Base-by-base conservation (phyloP, 2,888 invertebrate genomes). In the Rugalucina vietnamica region DNA sequence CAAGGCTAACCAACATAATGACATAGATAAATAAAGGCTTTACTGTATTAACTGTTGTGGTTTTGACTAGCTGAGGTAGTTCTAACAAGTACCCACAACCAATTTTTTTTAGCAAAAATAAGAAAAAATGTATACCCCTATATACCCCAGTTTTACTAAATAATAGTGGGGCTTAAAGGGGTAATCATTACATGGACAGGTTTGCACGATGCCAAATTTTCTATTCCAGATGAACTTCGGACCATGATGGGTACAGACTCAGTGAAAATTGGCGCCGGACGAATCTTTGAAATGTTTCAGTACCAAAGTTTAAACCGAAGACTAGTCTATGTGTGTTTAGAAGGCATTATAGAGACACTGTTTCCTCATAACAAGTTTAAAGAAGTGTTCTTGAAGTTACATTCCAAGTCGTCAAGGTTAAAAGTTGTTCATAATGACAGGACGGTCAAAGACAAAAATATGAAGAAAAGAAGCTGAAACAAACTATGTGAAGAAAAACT, bases 201-300 rank as follows among this genome's bases (percentile, higher is more conserved):
- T n/a, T n/a, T n/a, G n/a, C n/a, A n/a, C n/a, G n/a, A n/a, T n/a
- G n/a, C n/a, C n/a, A n/a, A n/a, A n/a, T n/a, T n/a, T n/a, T n/a
- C n/a, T 49, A 1, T 86, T 95, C 32, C 95, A 96, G 98, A 98
- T 95, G 98, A 99, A 94, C 95, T 99, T 83, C 97, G 97, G 91
- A 97, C 97, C 93, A 97, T 99, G 90, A 97, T 98, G 81, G 98
- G 98, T 0, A 97, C 97, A 65, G 98, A 98, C 93, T 97, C 98
- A 1, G 97, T 97, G 2, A 96, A 97, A 32, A 96, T 97, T 90
- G 98, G 98, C 4, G 95, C 98, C 21, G 95, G 97, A 77, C 97
- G 97, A 21, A 97, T 98, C 36, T 98, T 98, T 94, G 97, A 98
- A 93, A 96, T 98, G 91, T 97, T 98, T 91, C 98, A 98, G 95